Percentiles rank a stretch among this genome's conserved stretches.
These are phyloP conservation scores for Archegozetes longisetosus DNA, from an alignment of 1,140 invertebrate genomes.

Conservation along the genomic window DNA sequence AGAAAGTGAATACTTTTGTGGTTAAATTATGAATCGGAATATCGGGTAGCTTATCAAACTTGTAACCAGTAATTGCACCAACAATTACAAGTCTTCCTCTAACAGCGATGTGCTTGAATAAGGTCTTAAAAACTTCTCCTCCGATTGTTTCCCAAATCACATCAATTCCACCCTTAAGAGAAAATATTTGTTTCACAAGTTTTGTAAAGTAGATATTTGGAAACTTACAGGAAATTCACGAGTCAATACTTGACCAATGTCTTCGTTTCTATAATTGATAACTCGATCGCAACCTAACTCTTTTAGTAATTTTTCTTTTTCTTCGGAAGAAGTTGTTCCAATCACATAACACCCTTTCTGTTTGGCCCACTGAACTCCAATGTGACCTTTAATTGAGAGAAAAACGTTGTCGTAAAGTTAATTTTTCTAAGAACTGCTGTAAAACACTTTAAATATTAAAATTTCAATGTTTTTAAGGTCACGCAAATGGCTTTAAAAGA, in stretches of 20 bases:
- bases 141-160: constrained; percentile 23
- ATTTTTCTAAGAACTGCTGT: too few relatives aligned
- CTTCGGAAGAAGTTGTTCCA: constrained; percentile 30
- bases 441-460: too few relatives aligned
- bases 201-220: neutral
- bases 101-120: constrained; percentile 21
- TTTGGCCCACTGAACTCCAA: constrained; percentile 32
- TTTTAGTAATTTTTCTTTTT: constrained; percentile 31
- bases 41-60: constrained; percentile 7
- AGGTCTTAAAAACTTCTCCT: constrained; percentile 28
- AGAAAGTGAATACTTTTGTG: neutral
- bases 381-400: too few relatives aligned
- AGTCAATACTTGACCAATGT: constrained; percentile 15
- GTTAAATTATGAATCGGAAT: neutral
- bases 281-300: constrained; percentile 28
- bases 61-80: constrained; percentile 26
- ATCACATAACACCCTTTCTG: constrained; percentile 31
- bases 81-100: constrained; percentile 27
- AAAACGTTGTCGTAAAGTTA: too few relatives aligned
- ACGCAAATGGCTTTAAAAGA: too few relatives aligned
- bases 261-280: constrained; percentile 29
- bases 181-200: neutral
- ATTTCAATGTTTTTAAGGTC: too few relatives aligned
- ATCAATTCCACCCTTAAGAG: constrained; percentile 14
- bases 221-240: neutral